A percentile compares a stretch with the other conserved stretches of the same genome.
These are phyloP conservation scores for Mallateleia sp. DNA, from an alignment of 2,888 invertebrate species.

Conservation along the genomic window DNA sequence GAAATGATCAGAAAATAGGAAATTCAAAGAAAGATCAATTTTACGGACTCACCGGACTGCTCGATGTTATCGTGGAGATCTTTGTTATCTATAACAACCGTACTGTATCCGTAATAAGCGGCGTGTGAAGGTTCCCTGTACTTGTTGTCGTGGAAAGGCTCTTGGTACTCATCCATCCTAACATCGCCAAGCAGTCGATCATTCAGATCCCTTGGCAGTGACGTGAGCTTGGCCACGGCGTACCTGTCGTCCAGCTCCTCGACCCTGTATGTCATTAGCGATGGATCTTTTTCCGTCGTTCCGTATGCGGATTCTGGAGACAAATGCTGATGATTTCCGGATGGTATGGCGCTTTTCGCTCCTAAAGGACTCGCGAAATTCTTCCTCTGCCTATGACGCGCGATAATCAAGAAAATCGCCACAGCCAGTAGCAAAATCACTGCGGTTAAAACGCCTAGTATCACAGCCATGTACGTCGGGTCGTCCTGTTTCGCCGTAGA, in stretches of 20 bases:
- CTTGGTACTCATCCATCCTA: conserved; percentile 89
- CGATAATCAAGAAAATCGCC: conserved; percentile 91
- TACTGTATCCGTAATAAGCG: conserved; percentile 89
- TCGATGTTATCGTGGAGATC: conserved; percentile 89
- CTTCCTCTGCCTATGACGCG: conserved; percentile 90
- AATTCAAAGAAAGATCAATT: not conserved
- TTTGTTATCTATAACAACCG: conserved; percentile 89
- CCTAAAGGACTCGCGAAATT: conserved; percentile 90
- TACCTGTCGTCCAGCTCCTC: conserved; percentile 91
- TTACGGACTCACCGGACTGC: conserved; percentile 87
- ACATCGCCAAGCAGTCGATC: conserved; percentile 89
- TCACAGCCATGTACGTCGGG: conserved; percentile 91
- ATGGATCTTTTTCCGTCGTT: conserved; percentile 90
- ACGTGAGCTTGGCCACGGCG: conserved; percentile 88
- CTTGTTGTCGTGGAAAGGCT: conserved; percentile 89
- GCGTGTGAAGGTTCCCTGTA: conserved; percentile 88
- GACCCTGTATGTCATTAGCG: conserved; percentile 90
- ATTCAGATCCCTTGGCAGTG: conserved; percentile 88
- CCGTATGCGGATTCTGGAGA: conserved; percentile 91
- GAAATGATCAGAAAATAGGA: not conserved
- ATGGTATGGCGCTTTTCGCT: conserved; percentile 89
- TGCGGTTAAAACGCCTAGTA: conserved; percentile 91
- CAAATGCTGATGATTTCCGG: conserved; percentile 89
- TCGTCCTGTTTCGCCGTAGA: conserved; percentile 90
- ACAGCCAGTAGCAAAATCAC: conserved; percentile 91